A percentile compares a stretch with the other conserved stretches of the same genome.
These are phyloP conservation scores for Ophiodon elongatus DNA, from an alignment of 2,113 vertebrate genomes.

Conservation along the genomic window DNA sequence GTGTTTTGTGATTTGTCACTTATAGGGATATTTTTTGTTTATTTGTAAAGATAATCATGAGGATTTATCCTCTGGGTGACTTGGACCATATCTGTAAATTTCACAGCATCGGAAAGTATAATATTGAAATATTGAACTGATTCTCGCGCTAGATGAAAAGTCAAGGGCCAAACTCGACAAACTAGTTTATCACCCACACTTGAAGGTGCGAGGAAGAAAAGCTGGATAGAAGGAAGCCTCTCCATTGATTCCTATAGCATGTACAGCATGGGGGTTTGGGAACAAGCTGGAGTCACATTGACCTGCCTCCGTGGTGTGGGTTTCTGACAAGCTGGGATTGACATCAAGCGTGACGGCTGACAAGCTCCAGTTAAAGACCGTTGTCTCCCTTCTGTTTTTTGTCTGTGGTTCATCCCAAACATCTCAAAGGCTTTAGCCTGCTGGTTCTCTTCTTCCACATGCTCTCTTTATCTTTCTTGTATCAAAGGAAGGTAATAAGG, in stretches of 20 bases:
- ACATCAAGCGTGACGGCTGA: conserved; percentile 23
- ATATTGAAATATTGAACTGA: not conserved
- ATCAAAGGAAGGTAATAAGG: not conserved
- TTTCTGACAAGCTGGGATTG: not conserved
- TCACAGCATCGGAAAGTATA: not conserved
- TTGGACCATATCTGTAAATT: not conserved
- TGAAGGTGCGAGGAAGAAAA: not conserved
- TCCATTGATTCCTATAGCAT: not conserved
- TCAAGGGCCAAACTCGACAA: not conserved
- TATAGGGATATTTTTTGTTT: not conserved
- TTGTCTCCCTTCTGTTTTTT: not conserved
- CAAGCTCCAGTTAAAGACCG: not conserved
- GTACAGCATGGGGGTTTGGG: not conserved
- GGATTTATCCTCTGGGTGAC: not conserved
- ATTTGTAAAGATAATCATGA: not conserved
- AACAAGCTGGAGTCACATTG: not conserved
- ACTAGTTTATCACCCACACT: not conserved
- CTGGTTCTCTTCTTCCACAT: not conserved
- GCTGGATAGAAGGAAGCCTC: not conserved
- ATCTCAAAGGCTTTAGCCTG: not conserved
- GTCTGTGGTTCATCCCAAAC: not conserved
- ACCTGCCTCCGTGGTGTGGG: not conserved
- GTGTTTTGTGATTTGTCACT: not conserved
- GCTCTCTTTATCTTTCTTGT: not conserved
- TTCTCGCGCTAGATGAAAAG: not conserved